Base-by-base conservation (phyloP, 2,888 invertebrate species). In the Lagria hirta region DNA sequence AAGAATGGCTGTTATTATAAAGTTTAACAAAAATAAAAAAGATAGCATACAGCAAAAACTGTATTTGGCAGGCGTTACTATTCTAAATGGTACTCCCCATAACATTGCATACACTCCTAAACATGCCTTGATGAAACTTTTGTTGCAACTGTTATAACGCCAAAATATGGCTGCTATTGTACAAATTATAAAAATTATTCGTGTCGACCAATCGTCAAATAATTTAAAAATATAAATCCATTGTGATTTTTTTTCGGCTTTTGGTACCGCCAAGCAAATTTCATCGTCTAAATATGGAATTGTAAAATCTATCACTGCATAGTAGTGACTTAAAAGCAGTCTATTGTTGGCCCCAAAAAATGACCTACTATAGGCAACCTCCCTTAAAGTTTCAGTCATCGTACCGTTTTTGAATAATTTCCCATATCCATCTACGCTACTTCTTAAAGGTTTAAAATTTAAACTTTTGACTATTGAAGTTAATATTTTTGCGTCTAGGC, bases 181-280 rank as follows among this genome's bases (percentile, higher is more conserved):
- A n/a, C 5, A 22, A 3, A 4, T n/a, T 4, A 15, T 12, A 10
- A 24, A 11, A 35, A 35, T 35, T 2, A 4, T 12, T n/a, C 6
- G n/a, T 26, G 26, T 26, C 16, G 26, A 17, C 11, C 4, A 2
- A 16, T 1, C 7, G 14, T 11, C 12, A 43, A 69, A 70, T 20
- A 66, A 64, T 18, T 62, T 51, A 41, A 71, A 70, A 2, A 70
- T 61, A 7, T 64, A 60, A 32, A 65, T 49, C 70, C 70, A 73
- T 20, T 68, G 58, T 1, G 73, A 72, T 18, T 70, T 63, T 33
- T 55, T 52, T 14, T 44, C 33, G 2, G 73, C 60, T 55, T 72
- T 69, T 0, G 71, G 72, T 2, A 69, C 69, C 2, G 72, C 52
- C 5, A 73, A 51, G 44, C 74, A 73, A 16, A 73, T 55, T 27